phyloP scores from a whole-genome alignment of 2,113 vertebrate species.

The Ivindomyrus marchei region DNA sequence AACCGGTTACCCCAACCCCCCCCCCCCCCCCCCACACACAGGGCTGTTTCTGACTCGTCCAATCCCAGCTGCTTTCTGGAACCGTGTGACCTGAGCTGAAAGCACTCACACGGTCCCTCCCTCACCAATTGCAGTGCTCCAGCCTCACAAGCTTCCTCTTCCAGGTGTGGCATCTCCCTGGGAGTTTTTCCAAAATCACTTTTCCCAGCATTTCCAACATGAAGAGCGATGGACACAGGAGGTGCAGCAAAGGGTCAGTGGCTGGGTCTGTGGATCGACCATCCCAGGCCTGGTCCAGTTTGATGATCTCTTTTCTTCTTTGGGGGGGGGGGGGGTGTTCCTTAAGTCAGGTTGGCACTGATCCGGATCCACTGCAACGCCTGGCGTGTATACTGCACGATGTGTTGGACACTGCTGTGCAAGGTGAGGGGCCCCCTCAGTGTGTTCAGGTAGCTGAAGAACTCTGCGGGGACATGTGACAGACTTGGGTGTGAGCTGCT shows the following conservation, averaged over 20 bases:
- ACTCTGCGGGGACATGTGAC: constrained; percentile 64
- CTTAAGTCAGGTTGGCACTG: constrained; percentile 75
- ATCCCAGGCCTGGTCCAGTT: not conserved
- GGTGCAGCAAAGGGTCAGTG: not conserved
- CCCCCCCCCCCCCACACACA: not conserved
- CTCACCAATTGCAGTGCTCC: not conserved
- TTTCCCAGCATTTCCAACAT: not conserved
- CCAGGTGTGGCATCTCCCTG: not conserved
- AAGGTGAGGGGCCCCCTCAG: constrained; percentile 90
- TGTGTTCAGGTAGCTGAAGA: constrained; percentile 94
- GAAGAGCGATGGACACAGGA: not conserved
- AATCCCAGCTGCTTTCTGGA: not conserved
- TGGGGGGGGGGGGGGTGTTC: not conserved
- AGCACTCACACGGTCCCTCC: not conserved
- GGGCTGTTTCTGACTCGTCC: not conserved
- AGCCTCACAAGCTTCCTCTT: not conserved
- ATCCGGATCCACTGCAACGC: constrained; percentile 94
- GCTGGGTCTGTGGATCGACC: not conserved
- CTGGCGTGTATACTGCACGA: constrained; percentile 93
- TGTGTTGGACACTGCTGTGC: constrained; percentile 90
- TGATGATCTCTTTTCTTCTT: not conserved
- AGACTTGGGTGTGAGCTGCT: not conserved
- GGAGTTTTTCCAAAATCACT: not conserved
- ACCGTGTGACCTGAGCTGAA: not conserved
- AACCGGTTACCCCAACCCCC: not conserved